phyloP scores from a whole-genome alignment of 2,888 invertebrate genomes.

The Lithophane semibrunnea region DNA sequence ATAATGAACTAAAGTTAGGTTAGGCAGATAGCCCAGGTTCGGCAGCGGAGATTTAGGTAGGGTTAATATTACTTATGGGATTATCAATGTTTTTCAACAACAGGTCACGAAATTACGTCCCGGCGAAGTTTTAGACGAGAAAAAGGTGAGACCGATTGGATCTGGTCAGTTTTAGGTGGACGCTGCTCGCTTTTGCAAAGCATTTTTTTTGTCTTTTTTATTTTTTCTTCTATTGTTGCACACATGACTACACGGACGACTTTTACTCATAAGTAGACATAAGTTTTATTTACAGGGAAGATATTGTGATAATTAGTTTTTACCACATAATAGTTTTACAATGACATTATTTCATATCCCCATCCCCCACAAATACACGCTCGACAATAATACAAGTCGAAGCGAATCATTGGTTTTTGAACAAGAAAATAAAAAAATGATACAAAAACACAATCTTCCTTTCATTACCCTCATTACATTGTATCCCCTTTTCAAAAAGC shows the following conservation, averaged over 20 bases:
- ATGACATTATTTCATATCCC: constrained; percentile 33
- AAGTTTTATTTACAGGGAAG: constrained; percentile 58
- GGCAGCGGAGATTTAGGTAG: constrained; percentile 87
- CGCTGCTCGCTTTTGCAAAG: constrained; percentile 90
- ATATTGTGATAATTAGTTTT: constrained; percentile 64
- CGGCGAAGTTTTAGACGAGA: constrained; percentile 98
- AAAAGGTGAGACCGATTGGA: constrained; percentile 95
- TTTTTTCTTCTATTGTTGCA: constrained; percentile 72
- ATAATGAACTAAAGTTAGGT: constrained; percentile 75
- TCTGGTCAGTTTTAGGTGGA: constrained; percentile 89
- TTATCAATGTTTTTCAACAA: constrained; percentile 89
- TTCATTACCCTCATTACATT: constrained; percentile 47
- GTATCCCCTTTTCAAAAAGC: constrained; percentile 39
- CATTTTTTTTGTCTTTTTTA: constrained; percentile 82
- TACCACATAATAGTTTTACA: constrained; percentile 47
- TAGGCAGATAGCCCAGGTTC: constrained; percentile 77
- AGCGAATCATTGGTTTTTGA: constrained; percentile 53
- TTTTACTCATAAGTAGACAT: constrained; percentile 54
- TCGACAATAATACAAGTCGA: constrained; percentile 38
- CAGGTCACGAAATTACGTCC: constrained; percentile 97
- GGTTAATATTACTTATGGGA: constrained; percentile 76
- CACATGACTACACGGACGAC: constrained; percentile 74
- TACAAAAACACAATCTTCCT: constrained; percentile 44
- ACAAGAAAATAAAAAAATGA: constrained; percentile 17
- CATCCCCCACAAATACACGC: constrained; percentile 39